Evolutionary conservation across 2,797 vertebrate species (phyloP), one percentile per base, ranked within the genome.

Genomic region (Gadopsis marmoratus): DNA sequence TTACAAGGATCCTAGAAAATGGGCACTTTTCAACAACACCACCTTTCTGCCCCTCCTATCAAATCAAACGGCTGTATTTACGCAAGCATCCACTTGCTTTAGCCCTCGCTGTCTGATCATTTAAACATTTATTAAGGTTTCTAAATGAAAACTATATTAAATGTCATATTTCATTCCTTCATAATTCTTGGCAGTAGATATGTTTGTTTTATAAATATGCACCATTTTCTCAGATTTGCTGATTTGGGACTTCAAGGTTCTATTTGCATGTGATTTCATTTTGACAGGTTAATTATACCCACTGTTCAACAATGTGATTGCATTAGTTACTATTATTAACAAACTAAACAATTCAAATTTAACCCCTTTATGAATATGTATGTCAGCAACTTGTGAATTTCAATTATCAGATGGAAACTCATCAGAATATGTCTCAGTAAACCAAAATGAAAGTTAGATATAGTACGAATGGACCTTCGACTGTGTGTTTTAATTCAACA

Each of bases 401-500:
- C 10, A 26, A 65, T 55, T 2, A 76, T 74, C 53, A 75, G 45
- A 53, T 65, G 23, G 41, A 79, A 67, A 74, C 53, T 54, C 79
- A 23, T 69, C 59, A 51, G 33, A 73, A 65, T 39, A 41, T 65
- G 26, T 72, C 71, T 73, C 55, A 48, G 19, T 75, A 39, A 83
- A 82, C 59, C 63, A 81, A 85, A 83, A 70, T 55, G 8, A 76
- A 19, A 76, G 21, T 11, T 53, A 74, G 33, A 41, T 31, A 48
- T 8, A 53, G 48, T 37, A 47, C 56, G n/a, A 67, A 58, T 26
- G 65, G 65, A 83, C 84, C 74, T 75, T 81, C 21, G 17, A 7
- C 53, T 82, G 76, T 11, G 2, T 80, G 72, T 71, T 76, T 78
- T 70, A 55, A 53, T 53, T 72, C 12, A 73, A 60, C 53, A 64